phyloP scores from a whole-genome alignment of 2,113 vertebrate species.

The Sialia sialis region DNA sequence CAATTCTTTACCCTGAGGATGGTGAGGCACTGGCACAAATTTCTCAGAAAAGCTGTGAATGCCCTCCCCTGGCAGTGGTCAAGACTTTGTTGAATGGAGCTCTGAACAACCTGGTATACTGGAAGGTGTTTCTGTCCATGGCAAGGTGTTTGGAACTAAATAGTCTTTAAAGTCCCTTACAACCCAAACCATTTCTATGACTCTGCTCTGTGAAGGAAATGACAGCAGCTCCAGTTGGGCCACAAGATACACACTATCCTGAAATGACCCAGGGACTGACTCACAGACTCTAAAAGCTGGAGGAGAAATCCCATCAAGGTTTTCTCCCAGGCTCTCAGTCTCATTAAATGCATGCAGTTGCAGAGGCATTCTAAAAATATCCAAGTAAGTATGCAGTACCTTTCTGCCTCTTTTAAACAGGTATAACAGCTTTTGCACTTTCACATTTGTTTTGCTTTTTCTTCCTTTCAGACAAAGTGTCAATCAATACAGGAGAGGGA shows the following conservation, averaged over 20 bases:
- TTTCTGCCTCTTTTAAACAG: neutral
- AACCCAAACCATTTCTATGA: neutral
- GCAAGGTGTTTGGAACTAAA: neutral
- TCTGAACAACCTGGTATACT: neutral
- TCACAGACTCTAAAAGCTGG: neutral
- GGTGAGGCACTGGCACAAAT: neutral
- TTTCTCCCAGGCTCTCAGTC: neutral
- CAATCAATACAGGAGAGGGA: neutral
- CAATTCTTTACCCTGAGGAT: neutral
- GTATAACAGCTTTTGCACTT: neutral
- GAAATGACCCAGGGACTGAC: neutral
- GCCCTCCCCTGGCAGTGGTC: neutral
- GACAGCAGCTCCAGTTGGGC: accelerated
- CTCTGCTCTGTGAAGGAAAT: neutral
- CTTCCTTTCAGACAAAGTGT: neutral
- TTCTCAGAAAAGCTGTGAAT: neutral
- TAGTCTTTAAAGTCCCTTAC: neutral
- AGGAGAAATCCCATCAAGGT: neutral
- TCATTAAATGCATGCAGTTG: neutral
- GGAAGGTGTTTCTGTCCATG: neutral
- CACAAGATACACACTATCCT: accelerated
- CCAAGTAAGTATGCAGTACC: neutral
- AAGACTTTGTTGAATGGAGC: neutral
- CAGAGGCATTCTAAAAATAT: neutral
- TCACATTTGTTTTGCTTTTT: neutral